phyloP scores from a whole-genome alignment of 2,113 vertebrate genomes.

The Callorhinus ursinus region DNA sequence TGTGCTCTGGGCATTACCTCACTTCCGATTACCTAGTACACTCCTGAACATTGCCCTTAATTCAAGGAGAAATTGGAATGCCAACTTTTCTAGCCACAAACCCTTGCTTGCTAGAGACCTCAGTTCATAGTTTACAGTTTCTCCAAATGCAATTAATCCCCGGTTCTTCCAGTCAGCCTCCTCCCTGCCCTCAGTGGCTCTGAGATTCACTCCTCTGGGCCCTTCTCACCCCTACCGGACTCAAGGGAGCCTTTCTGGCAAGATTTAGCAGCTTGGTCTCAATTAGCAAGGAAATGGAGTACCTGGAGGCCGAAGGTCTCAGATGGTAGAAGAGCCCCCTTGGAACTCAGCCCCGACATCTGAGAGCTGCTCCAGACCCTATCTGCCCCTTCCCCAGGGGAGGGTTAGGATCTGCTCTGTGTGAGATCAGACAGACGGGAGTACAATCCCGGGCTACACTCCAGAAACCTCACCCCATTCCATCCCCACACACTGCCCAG shows the following conservation, averaged over 20 bases:
- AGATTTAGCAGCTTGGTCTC: background rate
- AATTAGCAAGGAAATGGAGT: background rate
- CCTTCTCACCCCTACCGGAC: background rate
- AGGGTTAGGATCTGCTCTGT: background rate
- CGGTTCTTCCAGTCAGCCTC: background rate
- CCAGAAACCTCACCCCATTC: background rate
- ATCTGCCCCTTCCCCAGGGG: background rate
- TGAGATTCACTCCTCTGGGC: background rate
- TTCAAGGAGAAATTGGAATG: background rate
- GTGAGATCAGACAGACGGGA: background rate
- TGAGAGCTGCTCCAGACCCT: background rate
- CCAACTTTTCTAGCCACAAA: background rate
- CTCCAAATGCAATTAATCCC: background rate
- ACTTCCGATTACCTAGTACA: background rate
- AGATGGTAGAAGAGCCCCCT: background rate
- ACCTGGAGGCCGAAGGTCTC: background rate
- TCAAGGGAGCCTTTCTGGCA: background rate
- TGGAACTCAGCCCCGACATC: background rate
- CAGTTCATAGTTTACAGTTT: background rate
- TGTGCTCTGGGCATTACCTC: background rate
- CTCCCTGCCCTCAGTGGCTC: background rate
- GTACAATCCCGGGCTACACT: background rate
- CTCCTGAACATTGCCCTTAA: background rate
- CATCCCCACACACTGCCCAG: background rate
- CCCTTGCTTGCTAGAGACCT: background rate